Base-by-base conservation (phyloP, 2,113 vertebrate genomes). In the Hepsetus odoe region DNA sequence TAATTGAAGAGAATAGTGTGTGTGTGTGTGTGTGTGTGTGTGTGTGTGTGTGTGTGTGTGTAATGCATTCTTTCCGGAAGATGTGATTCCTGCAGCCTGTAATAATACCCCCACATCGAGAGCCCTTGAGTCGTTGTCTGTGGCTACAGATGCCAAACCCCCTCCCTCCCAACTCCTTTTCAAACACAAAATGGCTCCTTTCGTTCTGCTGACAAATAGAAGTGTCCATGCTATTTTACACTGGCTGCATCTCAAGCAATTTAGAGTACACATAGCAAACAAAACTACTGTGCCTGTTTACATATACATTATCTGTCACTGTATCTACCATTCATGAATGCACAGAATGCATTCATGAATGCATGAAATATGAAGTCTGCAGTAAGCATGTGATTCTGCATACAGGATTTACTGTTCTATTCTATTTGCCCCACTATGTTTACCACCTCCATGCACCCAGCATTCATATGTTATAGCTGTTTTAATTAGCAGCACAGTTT, bases 21-120 rank as follows among this genome's bases (percentile, higher is more conserved):
- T 5, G 24, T 6, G 3, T 3, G 32, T 58, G 35, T 68, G 33
- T 40, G 11, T 44, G n/a, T n/a, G 56, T 55, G 6, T 12, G 20
- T 5, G 24, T 6, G 3, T 3, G 32, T 58, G 35, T 68, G 33
- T 40, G 11, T 44, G n/a, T 22, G 51, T 20, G 13, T 49, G 30
- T 61, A 77, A 77, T 70, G 55, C 40, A 46, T 38, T 64, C 61
- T n/a, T 65, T 76, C 42, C 61, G 49, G 4, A 28, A 53, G 64
- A 77, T 59, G 51, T 33, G 33, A 46, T 46, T 58, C 75, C 53
- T 32, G 26, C 38, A 69, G 51, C 51, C 33, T 33, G 67, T 76
- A 42, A 40, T 53, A 66, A 55, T 44, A 22, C 14, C 32, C 14
- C 18, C 20, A 55, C 33, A 24, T 55, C 6, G 10, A 30, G 18